Conservation (phyloP, 2,113 vertebrate species). For the Cyanoderma ruficeps region DNA sequence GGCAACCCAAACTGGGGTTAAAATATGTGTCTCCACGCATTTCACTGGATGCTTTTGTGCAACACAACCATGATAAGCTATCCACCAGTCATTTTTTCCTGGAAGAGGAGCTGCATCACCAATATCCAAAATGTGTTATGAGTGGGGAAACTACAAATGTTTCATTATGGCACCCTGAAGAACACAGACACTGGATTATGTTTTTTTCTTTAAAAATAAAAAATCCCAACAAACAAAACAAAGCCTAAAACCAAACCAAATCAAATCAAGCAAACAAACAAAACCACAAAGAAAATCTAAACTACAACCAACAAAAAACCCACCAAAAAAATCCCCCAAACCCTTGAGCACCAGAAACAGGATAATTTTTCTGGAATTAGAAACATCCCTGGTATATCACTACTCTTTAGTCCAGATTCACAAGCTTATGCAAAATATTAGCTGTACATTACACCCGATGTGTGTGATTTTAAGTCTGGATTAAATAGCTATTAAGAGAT, state of each 20-base stretch:
- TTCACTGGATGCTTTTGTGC: not conserved
- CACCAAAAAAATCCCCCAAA: no score
- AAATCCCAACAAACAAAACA: not conserved
- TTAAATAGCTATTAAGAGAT: constrained; percentile 31
- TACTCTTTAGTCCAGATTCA: not conserved
- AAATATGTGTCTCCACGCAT: not conserved
- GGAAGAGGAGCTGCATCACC: not conserved
- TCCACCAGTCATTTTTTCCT: not conserved
- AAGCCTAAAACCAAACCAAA: not conserved
- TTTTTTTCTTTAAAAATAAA: not conserved
- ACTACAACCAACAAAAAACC: not conserved
- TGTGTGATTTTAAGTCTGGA: constrained; percentile 32
- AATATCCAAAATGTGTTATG: not conserved
- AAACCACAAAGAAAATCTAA: not conserved
- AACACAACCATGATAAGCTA: not conserved
- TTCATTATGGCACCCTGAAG: not conserved
- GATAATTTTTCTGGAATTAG: not conserved
- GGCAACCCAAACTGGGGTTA: not conserved
- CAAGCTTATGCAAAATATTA: not conserved
- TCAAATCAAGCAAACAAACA: not conserved
- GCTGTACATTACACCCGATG: not conserved
- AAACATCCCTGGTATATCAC: not conserved
- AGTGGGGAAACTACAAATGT: not conserved
- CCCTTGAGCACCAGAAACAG: not conserved
- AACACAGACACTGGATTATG: not conserved